A percentile compares a stretch with the other conserved stretches of the same genome.
Evolutionary conservation across 2,113 vertebrate genomes (phyloP).

Genomic region (Protobothrops mucrosquamatus): DNA sequence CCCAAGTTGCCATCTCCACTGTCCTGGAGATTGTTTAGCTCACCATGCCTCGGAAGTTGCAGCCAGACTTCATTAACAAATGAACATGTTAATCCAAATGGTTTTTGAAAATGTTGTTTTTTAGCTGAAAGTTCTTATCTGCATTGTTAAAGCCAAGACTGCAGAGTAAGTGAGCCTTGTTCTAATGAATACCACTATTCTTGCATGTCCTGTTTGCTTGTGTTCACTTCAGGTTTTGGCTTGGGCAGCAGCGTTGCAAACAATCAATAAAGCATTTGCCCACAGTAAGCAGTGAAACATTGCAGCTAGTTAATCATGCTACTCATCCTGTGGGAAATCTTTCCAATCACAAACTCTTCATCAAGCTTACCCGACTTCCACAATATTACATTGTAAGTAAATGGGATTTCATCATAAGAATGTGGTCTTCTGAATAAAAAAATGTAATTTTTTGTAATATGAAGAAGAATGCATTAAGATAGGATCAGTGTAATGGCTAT

Average conservation of each 20-base stretch:
- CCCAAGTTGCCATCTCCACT: not conserved
- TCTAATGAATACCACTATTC: conserved; percentile 9
- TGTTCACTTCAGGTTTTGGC: conserved; percentile 89
- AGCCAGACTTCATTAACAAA: not conserved
- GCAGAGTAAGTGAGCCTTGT: not conserved
- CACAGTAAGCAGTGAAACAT: conserved; percentile 86
- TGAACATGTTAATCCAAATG: not conserved
- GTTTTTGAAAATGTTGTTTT: not conserved
- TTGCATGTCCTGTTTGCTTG: conserved; percentile 34
- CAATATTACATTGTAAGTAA: conserved; percentile 96
- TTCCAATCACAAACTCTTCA: conserved; percentile 92
- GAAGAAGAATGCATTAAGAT: not conserved
- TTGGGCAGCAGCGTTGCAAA: conserved; percentile 93
- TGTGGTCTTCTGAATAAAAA: not conserved
- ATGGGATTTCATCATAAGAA: conserved; percentile 30
- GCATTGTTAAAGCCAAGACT: not conserved
- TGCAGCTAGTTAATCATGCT: conserved; percentile 88
- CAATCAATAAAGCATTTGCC: conserved; percentile 99
- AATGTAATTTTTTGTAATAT: not conserved
- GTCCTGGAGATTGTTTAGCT: not conserved
- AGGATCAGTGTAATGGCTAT: not conserved
- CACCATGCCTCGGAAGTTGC: not conserved
- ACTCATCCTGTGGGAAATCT: conserved; percentile 88
- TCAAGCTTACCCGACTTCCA: conserved; percentile 94
- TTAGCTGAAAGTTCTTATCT: not conserved